Base-by-base conservation (phyloP, 2,797 vertebrate species). In the Todus mexicanus region DNA sequence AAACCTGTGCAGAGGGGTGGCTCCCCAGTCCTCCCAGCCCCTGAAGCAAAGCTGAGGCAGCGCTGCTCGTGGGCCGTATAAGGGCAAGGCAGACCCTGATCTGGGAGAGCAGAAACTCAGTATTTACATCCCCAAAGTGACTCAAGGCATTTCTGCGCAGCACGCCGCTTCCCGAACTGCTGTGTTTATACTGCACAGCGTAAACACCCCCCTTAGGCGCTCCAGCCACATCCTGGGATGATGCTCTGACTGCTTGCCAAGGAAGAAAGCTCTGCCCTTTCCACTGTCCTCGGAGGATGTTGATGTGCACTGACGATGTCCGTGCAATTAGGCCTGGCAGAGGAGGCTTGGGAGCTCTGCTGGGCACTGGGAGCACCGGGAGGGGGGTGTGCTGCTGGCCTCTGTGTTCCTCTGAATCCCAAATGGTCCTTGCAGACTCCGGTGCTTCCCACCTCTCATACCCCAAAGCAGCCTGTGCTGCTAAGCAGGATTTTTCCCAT, bases 241-340 rank as follows among this genome's bases (percentile, higher is more conserved):
- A 89, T 89, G 94, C n/a, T 89, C 71, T 29, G 84, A 33, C 8
- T 0, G 2, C 45, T 45, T 38, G 61, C 78, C 75, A 23, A 60
- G 37, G 4, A 10, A 25, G 31, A 38, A 61, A 84, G 23, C 85
- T 70, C n/a, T 83, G 82, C 48, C 18, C 60, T 76, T 47, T 7
- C 50, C 4, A 0, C 51, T 3, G 0, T 18, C 13, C 71, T 64
- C 2, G 0, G 37, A 11, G 54, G 43, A 68, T 0, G 0, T 0
- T 18, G 79, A 21, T 47, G 71, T 19, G 64, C 22, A 1, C 22
- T 15, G 81, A 10, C 0, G 5, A 7, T 35, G 56, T 23, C 81
- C 12, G 0, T 5, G 38, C 11, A 3, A 3, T 4, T 2, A 14
- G 31, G 47, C 11, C 65, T 64, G 53, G 51, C 9, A 38, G 20